A percentile compares a stretch with the other conserved stretches of the same genome.
phyloP scores from a whole-genome alignment of 2,113 vertebrate species.

The Neopipo cinnamomea region DNA sequence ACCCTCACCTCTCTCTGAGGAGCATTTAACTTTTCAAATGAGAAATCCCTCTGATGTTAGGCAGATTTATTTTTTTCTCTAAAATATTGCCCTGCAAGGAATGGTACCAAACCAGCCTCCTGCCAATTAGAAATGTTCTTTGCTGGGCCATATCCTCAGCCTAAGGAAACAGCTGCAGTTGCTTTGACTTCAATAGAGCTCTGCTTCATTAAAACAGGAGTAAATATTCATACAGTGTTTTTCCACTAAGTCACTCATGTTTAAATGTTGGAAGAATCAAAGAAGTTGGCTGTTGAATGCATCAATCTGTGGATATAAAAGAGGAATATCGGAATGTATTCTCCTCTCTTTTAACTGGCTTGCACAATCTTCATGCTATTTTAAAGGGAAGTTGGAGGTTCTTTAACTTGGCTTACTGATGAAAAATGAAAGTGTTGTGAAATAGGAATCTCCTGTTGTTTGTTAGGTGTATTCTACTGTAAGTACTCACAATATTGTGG shows the following conservation, averaged over 20 bases:
- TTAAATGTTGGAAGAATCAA: conserved; percentile 11
- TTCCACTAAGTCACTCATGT: not conserved
- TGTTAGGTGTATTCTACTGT: not conserved
- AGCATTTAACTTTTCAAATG: conserved; percentile 27
- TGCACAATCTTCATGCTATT: not conserved
- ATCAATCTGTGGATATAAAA: not conserved
- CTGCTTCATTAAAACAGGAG: not conserved
- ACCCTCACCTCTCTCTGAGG: conserved; percentile 12
- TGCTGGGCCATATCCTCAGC: not conserved
- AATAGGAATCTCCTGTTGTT: not conserved
- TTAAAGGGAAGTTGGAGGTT: not conserved
- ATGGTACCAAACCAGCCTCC: not conserved
- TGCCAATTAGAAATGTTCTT: not conserved
- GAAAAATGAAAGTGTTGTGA: conserved; percentile 6
- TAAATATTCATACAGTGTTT: not conserved
- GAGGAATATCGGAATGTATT: not conserved
- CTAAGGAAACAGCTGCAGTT: not conserved
- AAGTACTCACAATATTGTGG: not conserved
- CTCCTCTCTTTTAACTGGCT: not conserved
- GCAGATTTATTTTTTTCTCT: not conserved
- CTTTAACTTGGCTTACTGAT: not conserved
- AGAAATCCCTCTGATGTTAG: conserved; percentile 14
- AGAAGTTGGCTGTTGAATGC: not conserved
- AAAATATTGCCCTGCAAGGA: not conserved
- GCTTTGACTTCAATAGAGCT: not conserved